Base-by-base conservation (phyloP, 2,113 vertebrate species). In the Poecile atricapillus region DNA sequence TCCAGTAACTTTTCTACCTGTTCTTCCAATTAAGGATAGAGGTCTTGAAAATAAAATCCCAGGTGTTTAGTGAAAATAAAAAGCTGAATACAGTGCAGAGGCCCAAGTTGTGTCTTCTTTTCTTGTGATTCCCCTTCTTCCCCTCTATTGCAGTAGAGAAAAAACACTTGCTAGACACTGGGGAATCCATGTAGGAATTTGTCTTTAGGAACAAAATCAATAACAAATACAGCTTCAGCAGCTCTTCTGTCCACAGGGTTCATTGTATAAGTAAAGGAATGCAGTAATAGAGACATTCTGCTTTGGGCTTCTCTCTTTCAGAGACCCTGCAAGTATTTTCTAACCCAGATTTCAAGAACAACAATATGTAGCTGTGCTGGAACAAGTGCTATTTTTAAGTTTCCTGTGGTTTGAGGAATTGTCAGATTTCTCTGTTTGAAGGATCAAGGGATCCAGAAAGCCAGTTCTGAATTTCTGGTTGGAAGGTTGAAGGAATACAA, bases 331-430 rank as follows among this genome's bases (percentile, higher is more conserved):
- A 80, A 94, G 62, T 89, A 46, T 96, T 95, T 95, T 96, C 80
- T 95, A 96, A 96, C 76, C 88, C 92, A 94, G 88, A 93, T 94
- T 92, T 96, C 60, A 93, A 93, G 90, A 96, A 78, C 85, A 96
- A 90, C 90, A 93, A 3, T 95, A 49, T 94, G 87, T 90, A 86
- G 80, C 75, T 91, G 82, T 86, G 52, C 90, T 95, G 85, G 92
- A 95, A 94, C 93, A 94, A 90, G 82, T 75, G 82, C 93, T 97
- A 96, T 96, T 96, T 94, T 97, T 94, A 91, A 86, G 73, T 89
- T 97, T 96, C 93, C 93, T 96, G 90, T 96, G 94, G 95, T 94
- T 88, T 95, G 49, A 96, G 88, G 94, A 95, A 94, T 93, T 93
- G 83, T 96, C 90, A 89, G 47, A 95, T 94, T 93, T 90, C 46